A percentile compares a stretch with the other conserved stretches of the same genome.
phyloP scores from a whole-genome alignment of 2,888 invertebrate genomes.

The Chirona hameri region DNA sequence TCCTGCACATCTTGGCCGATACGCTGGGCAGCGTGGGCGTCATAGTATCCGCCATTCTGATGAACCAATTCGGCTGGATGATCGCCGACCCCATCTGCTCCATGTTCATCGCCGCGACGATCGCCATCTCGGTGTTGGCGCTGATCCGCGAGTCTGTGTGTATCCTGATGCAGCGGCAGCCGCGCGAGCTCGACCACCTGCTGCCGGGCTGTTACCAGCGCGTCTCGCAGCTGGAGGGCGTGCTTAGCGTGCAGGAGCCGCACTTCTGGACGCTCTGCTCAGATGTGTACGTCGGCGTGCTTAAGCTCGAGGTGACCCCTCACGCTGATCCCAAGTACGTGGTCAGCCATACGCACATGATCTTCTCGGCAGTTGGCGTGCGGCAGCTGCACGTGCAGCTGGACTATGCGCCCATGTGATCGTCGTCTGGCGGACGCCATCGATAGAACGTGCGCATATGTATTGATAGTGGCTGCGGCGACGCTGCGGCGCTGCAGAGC shows the following conservation, averaged over 20 bases:
- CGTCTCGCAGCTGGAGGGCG: conserved; percentile 82
- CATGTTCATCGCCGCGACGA: conserved; percentile 88
- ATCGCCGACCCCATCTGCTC: conserved; percentile 97
- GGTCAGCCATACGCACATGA: conserved; percentile 85
- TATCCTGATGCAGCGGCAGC: conserved; percentile 93
- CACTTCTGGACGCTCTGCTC: conserved; percentile 98
- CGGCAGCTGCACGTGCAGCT: conserved; percentile 88
- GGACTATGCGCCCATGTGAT: conserved; percentile 75
- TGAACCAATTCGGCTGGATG: conserved; percentile 97
- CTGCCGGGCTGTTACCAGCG: conserved; percentile 85
- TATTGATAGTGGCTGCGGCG: not conserved
- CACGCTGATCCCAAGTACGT: conserved; percentile 91
- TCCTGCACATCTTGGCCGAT: conserved; percentile 92
- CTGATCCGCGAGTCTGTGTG: conserved; percentile 67
- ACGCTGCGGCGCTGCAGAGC: not conserved
- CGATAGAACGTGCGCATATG: not conserved
- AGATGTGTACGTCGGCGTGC: conserved; percentile 84
- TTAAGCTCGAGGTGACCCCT: conserved; percentile 91
- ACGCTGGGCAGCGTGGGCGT: conserved; percentile 96
- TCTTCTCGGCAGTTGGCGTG: conserved; percentile 88
- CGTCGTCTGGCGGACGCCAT: no score
- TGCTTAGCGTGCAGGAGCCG: conserved; percentile 89
- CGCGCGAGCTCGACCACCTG: conserved; percentile 70
- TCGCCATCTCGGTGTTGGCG: conserved; percentile 71
- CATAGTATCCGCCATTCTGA: conserved; percentile 87